Evolutionary conservation across 2,797 vertebrate species (phyloP), one percentile per base, ranked within the genome.

Genomic region (Choloepus didactylus): DNA sequence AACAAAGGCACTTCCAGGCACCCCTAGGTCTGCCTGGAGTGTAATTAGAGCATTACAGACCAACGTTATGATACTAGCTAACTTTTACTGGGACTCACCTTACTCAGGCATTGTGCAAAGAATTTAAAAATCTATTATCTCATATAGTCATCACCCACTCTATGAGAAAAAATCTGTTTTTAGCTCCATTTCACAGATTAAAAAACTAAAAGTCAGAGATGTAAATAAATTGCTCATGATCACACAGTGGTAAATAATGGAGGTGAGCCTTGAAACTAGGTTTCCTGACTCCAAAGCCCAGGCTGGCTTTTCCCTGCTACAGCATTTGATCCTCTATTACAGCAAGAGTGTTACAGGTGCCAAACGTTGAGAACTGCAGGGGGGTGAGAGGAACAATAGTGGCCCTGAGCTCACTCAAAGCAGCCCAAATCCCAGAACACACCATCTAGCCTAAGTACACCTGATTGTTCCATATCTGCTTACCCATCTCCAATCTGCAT

Each of bases 151-250:
- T 35, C 3, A 29, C 23, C 7, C 44, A 6, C 27, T 80, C 66
- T 76, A 44, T 56, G 56, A 75, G 60, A 82, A 75, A 90, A 59
- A 92, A 77, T 72, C 69, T 27, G 21, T 93, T 60, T 44, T 21
- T 73, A 29, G 9, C 56, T 67, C 72, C 7, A 62, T 86, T 97
- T 94, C 69, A 83, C n/a, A 90, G 54, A 73, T 29, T 49, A 94
- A 87, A 59, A 69, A 93, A 54, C 49, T n/a, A 60, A 84, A 91
- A 84, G 9, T 69, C 49, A 86, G 44, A 73, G 3, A 14, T 54
- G 16, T 64, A 54, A 73, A 76, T 64, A 85, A 41, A 18, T 54
- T 93, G 27, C 51, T 95, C 62, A 19, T 35, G 38, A 69, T n/a
- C 8, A 41, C 41, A 41, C 3, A 18, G 41, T 49, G 31, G 76